Conservation (phyloP, 1,140 invertebrate genomes). For the Drosophila oshimai region DNA sequence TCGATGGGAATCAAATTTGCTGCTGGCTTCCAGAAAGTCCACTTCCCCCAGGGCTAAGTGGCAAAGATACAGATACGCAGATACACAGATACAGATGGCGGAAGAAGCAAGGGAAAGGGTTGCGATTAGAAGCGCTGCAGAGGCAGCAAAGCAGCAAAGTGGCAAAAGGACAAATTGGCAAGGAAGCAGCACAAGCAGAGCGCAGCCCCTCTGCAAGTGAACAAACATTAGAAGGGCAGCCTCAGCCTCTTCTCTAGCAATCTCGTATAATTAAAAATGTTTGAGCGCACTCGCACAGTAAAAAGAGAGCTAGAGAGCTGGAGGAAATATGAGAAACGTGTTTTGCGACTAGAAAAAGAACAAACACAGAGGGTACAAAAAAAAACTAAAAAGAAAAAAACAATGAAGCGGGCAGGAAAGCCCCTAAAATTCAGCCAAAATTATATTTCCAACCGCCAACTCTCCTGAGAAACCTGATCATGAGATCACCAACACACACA, state of each 20-base stretch:
- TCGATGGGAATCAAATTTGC: constrained; percentile 81
- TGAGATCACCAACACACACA: constrained; percentile 19
- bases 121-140: constrained; percentile 43
- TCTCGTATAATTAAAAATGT: constrained; percentile 69
- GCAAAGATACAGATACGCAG: constrained; percentile 27
- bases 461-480: constrained; percentile 59
- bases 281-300: constrained; percentile 19
- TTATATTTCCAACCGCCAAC: constrained; percentile 54
- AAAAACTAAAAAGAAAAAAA: constrained; percentile 19
- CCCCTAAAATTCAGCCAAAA: constrained; percentile 54
- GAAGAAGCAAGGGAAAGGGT: constrained; percentile 12
- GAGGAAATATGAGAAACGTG: constrained; percentile 76
- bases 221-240: constrained; percentile 61
- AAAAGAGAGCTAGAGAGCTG: constrained; percentile 1
- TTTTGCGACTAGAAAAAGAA: constrained; percentile 50
- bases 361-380: constrained; percentile 6
- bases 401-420: constrained; percentile 34
- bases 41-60: background rate
- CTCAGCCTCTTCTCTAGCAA: constrained; percentile 5
- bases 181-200: no score
- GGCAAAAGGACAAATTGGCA: constrained; percentile 70
- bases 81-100: constrained; percentile 10
- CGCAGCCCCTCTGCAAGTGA: constrained; percentile 45
- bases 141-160: constrained; percentile 29
- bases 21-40: constrained; percentile 12